Conservation (phyloP, 2,797 vertebrate genomes). For the Gobionotothen gibberifrons region DNA sequence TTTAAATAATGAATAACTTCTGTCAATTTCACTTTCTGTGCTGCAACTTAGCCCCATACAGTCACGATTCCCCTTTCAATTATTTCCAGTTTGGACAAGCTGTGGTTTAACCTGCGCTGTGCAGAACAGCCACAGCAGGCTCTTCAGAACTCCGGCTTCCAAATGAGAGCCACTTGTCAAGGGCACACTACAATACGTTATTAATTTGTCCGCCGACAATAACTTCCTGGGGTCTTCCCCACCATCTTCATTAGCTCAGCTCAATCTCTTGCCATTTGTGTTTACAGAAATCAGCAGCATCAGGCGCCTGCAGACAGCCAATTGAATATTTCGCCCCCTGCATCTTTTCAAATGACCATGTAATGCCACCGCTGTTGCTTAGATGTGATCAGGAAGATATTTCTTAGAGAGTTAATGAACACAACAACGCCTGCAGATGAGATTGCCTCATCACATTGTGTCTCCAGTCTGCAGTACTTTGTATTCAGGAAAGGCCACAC, state of each 20-base stretch:
- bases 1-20: constrained; percentile 9
- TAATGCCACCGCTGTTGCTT: constrained; percentile 48
- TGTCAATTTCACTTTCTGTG: constrained; percentile 43
- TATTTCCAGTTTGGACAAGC: constrained; percentile 50
- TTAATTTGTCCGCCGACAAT: constrained; percentile 74
- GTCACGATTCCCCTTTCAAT: constrained; percentile 60
- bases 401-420: constrained; percentile 60
- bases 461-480: constrained; percentile 36
- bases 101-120: constrained; percentile 40
- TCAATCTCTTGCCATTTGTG: constrained; percentile 60
- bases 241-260: constrained; percentile 55
- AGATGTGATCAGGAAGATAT: constrained; percentile 67
- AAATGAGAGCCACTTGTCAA: constrained; percentile 69
- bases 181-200: constrained; percentile 65
- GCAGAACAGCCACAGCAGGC: constrained; percentile 55
- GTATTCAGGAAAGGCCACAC: constrained; percentile 24
- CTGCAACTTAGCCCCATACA: constrained; percentile 24
- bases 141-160: constrained; percentile 46
- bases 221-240: constrained; percentile 56
- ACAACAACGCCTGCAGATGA: constrained; percentile 52
- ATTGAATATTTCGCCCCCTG: constrained; percentile 65
- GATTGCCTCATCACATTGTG: constrained; percentile 52
- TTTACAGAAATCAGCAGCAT: constrained; percentile 68
- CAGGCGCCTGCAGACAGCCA: constrained; percentile 64
- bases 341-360: constrained; percentile 67